Evolutionary conservation across 2,888 invertebrate species (phyloP).

Genomic region (Leptopilina myrica): DNA sequence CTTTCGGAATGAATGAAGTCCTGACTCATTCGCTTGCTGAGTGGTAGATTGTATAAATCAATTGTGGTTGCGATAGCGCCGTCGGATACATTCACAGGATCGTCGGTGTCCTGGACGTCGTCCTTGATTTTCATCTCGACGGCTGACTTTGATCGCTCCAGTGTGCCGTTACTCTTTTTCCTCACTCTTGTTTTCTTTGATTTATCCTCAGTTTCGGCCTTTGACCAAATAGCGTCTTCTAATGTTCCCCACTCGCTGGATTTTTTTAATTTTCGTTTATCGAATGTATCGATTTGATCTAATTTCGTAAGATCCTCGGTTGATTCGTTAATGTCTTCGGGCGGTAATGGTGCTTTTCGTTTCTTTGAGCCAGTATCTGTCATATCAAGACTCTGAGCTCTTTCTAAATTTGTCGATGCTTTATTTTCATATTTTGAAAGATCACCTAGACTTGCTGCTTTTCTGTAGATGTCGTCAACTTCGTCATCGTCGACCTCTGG

Average conservation of each 20-base stretch:
- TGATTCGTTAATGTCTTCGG: constrained; percentile 73
- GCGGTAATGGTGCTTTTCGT: constrained; percentile 81
- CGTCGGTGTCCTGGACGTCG: constrained; percentile 62
- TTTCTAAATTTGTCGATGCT: constrained; percentile 81
- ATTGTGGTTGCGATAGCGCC: constrained; percentile 61
- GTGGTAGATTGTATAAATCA: constrained; percentile 69
- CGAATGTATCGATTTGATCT: constrained; percentile 84
- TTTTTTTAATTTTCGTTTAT: constrained; percentile 84
- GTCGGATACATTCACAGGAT: constrained; percentile 52
- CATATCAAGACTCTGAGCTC: constrained; percentile 89
- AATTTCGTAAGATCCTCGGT: constrained; percentile 75
- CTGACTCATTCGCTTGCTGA: constrained; percentile 67
- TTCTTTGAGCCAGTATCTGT: constrained; percentile 82
- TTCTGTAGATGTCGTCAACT: constrained; percentile 81
- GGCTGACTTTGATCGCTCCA: constrained; percentile 82
- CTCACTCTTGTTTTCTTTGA: constrained; percentile 54
- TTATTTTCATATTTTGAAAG: constrained; percentile 83
- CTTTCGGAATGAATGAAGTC: constrained; percentile 70
- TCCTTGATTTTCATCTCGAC: constrained; percentile 80
- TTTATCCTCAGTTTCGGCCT: constrained; percentile 73
- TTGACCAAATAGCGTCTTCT: constrained; percentile 85
- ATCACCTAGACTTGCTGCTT: constrained; percentile 89
- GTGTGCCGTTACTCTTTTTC: constrained; percentile 76
- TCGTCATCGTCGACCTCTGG: constrained; percentile 76
- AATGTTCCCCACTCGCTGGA: constrained; percentile 86